Conservation (phyloP, 53 echinoderm and acorn worm species). For the Holothuria leucospilota region DNA sequence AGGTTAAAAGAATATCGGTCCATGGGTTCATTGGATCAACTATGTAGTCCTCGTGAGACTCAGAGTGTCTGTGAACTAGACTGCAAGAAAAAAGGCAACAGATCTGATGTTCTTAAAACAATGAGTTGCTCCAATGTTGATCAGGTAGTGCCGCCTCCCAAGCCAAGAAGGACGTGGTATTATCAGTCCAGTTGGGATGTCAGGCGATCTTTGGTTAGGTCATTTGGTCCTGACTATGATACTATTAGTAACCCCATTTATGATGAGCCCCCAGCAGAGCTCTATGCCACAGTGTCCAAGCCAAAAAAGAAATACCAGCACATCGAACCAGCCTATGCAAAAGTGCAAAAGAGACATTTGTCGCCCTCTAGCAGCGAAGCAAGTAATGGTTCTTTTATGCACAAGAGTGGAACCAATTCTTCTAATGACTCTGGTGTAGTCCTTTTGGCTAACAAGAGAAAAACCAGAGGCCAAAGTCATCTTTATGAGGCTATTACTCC, state of each 20-base stretch:
- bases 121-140: slow-evolving; percentile 39
- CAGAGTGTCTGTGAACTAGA: slow-evolving; percentile 5
- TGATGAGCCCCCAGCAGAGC: slow-evolving; percentile 11
- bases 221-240: slow-evolving; percentile 66
- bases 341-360: slow-evolving; percentile 27
- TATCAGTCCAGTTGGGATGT: slow-evolving; percentile 93
- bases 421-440: slow-evolving; percentile 47
- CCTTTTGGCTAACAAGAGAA: slow-evolving; percentile 26
- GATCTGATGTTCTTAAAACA: neutral
- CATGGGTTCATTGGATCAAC: slow-evolving; percentile 70
- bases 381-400: slow-evolving; percentile 29
- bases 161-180: slow-evolving; percentile 95
- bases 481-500: slow-evolving; percentile 77
- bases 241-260: slow-evolving; percentile 44
- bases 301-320: slow-evolving; percentile 10
- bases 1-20: slow-evolving; percentile 44
- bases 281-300: slow-evolving; percentile 37
- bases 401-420: slow-evolving; percentile 49
- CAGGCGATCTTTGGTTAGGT: slow-evolving; percentile 79
- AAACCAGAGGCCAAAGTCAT: slow-evolving; percentile 31
- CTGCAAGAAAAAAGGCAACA: neutral
- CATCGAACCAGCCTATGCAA: slow-evolving; percentile 22
- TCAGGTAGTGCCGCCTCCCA: slow-evolving; percentile 68
- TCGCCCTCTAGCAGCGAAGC: slow-evolving; percentile 3
- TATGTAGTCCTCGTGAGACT: slow-evolving; percentile 65